Base-by-base conservation (phyloP, 2,888 invertebrate species). In the Polydrusus tereticollis region DNA sequence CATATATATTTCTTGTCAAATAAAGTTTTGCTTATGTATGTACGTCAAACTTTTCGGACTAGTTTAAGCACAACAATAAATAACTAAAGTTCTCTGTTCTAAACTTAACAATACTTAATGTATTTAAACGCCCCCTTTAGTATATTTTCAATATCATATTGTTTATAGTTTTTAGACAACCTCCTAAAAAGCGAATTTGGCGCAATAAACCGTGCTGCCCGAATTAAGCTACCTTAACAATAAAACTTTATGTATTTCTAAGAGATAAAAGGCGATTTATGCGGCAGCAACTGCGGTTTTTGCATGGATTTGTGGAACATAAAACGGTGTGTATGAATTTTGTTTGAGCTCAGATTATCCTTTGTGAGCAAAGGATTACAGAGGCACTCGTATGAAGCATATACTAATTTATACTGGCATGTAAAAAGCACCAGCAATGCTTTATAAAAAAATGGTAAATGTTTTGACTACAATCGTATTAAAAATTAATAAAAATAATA, bases 1-100 rank as follows among this genome's bases (percentile, higher is more conserved):
- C 50, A 50, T 23, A 36, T n/a, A n/a, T 36, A 50, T 50, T 50
- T 50, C 50, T 50, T 50, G 23, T 23, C 14, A n/a, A 50, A 50
- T 50, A 50, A 23, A n/a, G 50, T 50, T 50, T 3, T 21, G 50
- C 14, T 50, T 50, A 23, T 23, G 50, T 23, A 50, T 50, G 50
- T 45, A 20, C 45, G 20, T 20, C 45, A 45, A 45, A 45, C 45
- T 20, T 45, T 45, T 45, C 20, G 20, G 45, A 18, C 45, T 7
- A 45, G 45, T 45, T 43, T 45, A 45, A 7, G 45, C 10, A 20
- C 18, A 45, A 45, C 45, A 45, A 45, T 45, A 45, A 45, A 45
- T 45, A 45, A 45, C 45, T 20, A 12, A 36, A 36, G 36, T 36
- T 36, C 8, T 36, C 12, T 36, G 36, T 36, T 36, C 36, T 36